phyloP scores from a whole-genome alignment of 2,888 invertebrate genomes.

The Helleia helle region DNA sequence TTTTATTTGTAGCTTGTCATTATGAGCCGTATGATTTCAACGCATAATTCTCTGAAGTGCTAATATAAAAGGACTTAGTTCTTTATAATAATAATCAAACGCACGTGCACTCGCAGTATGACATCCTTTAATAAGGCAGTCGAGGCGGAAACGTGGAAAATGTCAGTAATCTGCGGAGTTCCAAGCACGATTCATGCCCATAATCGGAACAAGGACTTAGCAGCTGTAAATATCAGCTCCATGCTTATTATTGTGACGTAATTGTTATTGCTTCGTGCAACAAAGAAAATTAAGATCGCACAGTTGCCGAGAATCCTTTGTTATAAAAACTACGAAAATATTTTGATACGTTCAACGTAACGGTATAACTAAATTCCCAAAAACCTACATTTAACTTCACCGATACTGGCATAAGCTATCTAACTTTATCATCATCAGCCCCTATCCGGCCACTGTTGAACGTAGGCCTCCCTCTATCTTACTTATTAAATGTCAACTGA shows the following conservation, averaged over 20 bases:
- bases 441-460: too few species aligned
- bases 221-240: slow-evolving; percentile 67
- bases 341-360: background rate
- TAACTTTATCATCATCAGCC: too few species aligned
- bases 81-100: slow-evolving; percentile 32
- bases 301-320: slow-evolving; percentile 27
- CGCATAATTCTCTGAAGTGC: slow-evolving; percentile 18
- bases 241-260: slow-evolving; percentile 65
- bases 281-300: slow-evolving; percentile 58
- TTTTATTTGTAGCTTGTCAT: background rate
- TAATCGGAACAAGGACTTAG: slow-evolving; percentile 69
- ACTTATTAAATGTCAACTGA: too few species aligned
- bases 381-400: too few species aligned
- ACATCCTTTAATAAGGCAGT: slow-evolving; percentile 65
- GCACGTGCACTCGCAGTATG: slow-evolving; percentile 47
- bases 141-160: slow-evolving; percentile 69
- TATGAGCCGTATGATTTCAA: background rate
- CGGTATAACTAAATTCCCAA: too few species aligned
- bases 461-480: too few species aligned
- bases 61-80: slow-evolving; percentile 22
- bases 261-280: slow-evolving; percentile 50
- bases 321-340: slow-evolving; percentile 23
- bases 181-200: slow-evolving; percentile 66
- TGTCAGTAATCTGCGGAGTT: slow-evolving; percentile 62
- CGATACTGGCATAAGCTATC: too few species aligned